A percentile compares a stretch with the other conserved stretches of the same genome.
Evolutionary conservation across 2,797 vertebrate genomes (phyloP).

Genomic region (Sebastiscus albofasciatus): DNA sequence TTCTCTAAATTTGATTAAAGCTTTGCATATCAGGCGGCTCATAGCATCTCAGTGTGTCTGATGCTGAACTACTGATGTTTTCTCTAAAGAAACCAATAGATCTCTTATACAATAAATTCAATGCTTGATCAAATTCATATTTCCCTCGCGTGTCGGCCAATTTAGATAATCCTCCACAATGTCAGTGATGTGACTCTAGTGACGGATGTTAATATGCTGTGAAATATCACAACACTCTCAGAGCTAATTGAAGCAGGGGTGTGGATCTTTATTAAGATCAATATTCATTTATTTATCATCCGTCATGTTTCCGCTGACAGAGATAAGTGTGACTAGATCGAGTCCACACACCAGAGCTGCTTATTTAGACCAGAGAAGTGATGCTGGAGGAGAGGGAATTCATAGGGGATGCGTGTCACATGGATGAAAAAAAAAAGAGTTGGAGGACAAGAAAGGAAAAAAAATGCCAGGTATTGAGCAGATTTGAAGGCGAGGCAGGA

Average conservation of each 20-base stretch:
- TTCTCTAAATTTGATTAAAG: constrained; percentile 24
- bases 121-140: constrained; percentile 37
- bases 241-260: constrained; percentile 53
- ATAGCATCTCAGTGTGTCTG: not conserved
- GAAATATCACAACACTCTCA: constrained; percentile 54
- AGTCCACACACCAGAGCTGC: constrained; percentile 6
- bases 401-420: not conserved
- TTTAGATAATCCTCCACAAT: constrained; percentile 36
- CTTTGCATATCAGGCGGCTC: not conserved
- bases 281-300: constrained; percentile 55
- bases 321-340: constrained; percentile 18
- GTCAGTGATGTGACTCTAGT: constrained; percentile 23
- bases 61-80: not conserved
- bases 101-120: constrained; percentile 11
- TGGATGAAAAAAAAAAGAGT: not conserved
- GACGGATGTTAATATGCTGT: constrained; percentile 43
- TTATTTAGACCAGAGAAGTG: constrained; percentile 23
- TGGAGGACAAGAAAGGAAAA: not conserved
- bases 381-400: not conserved
- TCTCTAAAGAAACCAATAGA: constrained; percentile 7
- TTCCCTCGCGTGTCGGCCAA: constrained; percentile 36
- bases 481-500: constrained; percentile 20
- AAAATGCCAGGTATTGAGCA: constrained; percentile 21
- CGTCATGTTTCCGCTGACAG: constrained; percentile 32
- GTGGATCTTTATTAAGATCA: constrained; percentile 57